Conservation (phyloP, 2,797 vertebrate genomes). For the Diceros bicornis region DNA sequence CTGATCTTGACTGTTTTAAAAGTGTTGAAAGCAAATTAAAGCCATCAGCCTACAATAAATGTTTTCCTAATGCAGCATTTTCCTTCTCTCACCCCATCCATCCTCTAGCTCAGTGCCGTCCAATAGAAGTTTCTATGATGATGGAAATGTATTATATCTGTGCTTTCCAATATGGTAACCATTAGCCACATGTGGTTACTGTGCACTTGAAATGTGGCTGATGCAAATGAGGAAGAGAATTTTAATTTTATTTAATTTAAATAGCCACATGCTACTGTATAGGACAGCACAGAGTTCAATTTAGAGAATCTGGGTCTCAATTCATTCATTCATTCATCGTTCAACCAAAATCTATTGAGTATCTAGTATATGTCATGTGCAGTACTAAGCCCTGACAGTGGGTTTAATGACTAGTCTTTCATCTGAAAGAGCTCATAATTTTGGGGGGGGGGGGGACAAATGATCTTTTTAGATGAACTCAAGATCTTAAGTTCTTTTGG, state of each 20-base stretch:
- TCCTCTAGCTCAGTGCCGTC: background rate
- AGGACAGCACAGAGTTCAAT: background rate
- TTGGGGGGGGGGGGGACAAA: background rate
- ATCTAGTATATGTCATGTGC: background rate
- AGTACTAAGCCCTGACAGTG: background rate
- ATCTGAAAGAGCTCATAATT: background rate
- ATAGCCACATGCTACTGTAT: background rate
- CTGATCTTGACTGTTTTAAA: background rate
- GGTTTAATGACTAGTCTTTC: background rate
- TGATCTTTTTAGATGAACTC: background rate
- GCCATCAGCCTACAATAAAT: background rate
- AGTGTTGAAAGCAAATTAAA: background rate
- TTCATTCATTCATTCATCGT: conserved; percentile 1
- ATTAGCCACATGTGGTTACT: background rate
- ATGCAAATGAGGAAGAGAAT: background rate
- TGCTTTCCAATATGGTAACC: background rate
- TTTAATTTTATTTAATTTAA: conserved; percentile 22
- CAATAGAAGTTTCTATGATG: background rate
- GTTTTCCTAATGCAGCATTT: background rate
- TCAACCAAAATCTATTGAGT: background rate
- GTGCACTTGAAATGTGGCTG: background rate
- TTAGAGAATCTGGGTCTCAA: background rate
- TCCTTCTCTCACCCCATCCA: background rate
- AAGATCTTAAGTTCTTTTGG: background rate
- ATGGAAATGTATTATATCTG: background rate